Evolutionary conservation across 2,888 invertebrate species (phyloP), one percentile per base, ranked within the genome.

Genomic region (Hermodice carunculata): DNA sequence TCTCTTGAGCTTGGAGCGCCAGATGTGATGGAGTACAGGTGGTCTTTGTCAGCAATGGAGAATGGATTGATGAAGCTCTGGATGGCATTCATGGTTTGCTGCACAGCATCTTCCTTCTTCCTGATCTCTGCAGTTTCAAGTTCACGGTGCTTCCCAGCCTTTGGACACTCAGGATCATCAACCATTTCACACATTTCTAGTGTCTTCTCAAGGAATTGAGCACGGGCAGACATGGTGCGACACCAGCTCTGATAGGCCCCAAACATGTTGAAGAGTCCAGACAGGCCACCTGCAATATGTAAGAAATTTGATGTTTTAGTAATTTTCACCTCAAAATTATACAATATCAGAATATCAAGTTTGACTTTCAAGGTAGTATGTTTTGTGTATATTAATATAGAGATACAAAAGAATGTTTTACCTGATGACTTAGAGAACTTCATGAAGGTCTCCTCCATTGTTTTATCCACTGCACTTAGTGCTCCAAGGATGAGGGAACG

Each of bases 21-120:
- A 28, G 66, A 69, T 24, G 62, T 40, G 34, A 69, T 22, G n/a
- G 61, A 62, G 60, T 54, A 66, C n/a, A 66, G 57, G 40, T 51
- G 46, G 19, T 66, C 56, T 32, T 46, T 29, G 34, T 66, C 52
- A 2, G 8, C 37, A n/a, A 57, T 42, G 32, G 51, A 40, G 64
- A 69, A 69, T 4, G 63, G 64, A 48, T 69, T 64, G 14, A 51
- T 60, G 57, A 69, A 69, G 46, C 44, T 66, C n/a, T 32, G 34
- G 24, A 69, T 53, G 6, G 66, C 60, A 32, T 40, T 29, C n/a
- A 51, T 17, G 43, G 61, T 32, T 49, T 48, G 32, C 34, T 54
- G 34, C 40, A 67, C 56, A 48, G 59, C 61, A 29, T 49, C 32
- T 43, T 66, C 66, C 42, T 66, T 57, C 42, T 52, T 64, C 60